Evolutionary conservation across 1,140 invertebrate species (phyloP).

Genomic region (Camponotus pennsylvanicus): DNA sequence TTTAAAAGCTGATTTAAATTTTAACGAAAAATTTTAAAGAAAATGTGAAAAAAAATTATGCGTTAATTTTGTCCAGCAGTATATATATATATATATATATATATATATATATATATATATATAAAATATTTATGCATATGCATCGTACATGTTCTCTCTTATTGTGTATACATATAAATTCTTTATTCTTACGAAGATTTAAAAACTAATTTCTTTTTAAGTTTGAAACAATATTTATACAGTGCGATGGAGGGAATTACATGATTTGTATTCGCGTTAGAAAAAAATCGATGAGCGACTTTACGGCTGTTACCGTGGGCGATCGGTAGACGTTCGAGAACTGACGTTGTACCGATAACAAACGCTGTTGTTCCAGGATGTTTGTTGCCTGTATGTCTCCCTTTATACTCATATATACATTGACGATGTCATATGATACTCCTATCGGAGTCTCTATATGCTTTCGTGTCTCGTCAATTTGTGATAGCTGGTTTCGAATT

Average conservation of each 20-base stretch:
- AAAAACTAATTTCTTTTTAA: neutral
- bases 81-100: too few relatives aligned
- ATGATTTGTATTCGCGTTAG: neutral
- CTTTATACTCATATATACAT: constrained; percentile 72
- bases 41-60: too few relatives aligned
- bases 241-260: neutral
- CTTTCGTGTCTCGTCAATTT: constrained; percentile 69
- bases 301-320: constrained; percentile 57
- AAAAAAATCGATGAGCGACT: constrained; percentile 45
- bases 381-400: constrained; percentile 83
- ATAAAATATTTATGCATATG: neutral
- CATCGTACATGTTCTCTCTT: neutral
- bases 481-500: constrained; percentile 56
- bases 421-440: constrained; percentile 65
- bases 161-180: neutral
- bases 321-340: constrained; percentile 58
- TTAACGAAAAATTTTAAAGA: too few relatives aligned
- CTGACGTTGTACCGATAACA: constrained; percentile 67
- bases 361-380: constrained; percentile 79
- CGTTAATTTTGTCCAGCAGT: too few relatives aligned
- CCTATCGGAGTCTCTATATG: constrained; percentile 47
- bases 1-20: too few relatives aligned
- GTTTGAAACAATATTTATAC: neutral
- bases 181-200: neutral
- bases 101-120: too few relatives aligned